Percentiles rank a stretch among this genome's conserved stretches.
These are phyloP conservation scores for Drosophila novamexicana DNA, from an alignment of 1,140 invertebrate species.

Conservation along the genomic window DNA sequence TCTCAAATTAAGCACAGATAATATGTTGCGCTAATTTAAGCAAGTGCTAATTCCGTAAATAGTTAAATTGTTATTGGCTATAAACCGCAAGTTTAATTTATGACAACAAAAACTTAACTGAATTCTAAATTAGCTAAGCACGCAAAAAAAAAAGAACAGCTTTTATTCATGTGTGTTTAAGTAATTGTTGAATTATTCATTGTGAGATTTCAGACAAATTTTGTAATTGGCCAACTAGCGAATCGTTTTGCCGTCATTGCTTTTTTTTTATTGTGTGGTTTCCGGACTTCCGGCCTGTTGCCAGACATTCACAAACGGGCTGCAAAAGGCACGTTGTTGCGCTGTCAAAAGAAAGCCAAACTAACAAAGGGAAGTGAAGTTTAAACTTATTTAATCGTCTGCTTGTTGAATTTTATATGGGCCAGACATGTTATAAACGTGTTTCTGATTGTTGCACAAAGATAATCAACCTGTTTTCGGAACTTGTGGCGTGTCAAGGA, in stretches of 20 bases:
- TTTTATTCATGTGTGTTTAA: not conserved
- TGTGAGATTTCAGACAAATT: not conserved
- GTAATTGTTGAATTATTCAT: constrained; percentile 7
- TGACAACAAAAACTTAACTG: not conserved
- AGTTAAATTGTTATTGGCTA: not conserved
- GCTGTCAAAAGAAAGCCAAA: not conserved
- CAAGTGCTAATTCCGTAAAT: constrained; percentile 20
- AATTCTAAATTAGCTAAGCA: not conserved
- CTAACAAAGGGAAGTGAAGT: not conserved
- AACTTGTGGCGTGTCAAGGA: not conserved
- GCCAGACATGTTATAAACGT: constrained; percentile 3
- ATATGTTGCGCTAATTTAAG: not conserved
- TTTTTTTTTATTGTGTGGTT: not conserved
- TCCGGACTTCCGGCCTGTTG: not conserved
- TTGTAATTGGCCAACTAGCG: constrained; percentile 12
- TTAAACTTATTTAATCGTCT: not conserved
- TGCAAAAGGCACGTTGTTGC: not conserved
- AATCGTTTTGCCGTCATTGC: not conserved
- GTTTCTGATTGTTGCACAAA: not conserved
- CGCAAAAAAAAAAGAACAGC: constrained; percentile 1
- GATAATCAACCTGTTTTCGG: constrained; percentile 7
- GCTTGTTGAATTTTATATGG: not conserved
- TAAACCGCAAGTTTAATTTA: not conserved
- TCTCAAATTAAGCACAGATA: too few species aligned
- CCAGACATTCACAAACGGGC: not conserved